These are phyloP conservation scores for Drosophila merina DNA, from an alignment of 2,888 invertebrate genomes.

Conservation along the genomic window DNA sequence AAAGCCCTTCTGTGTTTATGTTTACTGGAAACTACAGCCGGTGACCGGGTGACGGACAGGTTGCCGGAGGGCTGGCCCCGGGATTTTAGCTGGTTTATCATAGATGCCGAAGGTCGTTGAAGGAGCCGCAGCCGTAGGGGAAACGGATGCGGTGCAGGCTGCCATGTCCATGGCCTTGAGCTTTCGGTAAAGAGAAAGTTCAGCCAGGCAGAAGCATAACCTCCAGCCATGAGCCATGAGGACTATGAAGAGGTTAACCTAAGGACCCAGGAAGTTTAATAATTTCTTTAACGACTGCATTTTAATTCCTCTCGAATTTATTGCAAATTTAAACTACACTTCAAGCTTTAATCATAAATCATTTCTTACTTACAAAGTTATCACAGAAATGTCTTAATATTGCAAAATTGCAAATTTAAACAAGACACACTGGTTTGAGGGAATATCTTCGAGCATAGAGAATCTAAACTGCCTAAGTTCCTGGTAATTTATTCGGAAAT, in stretches of 20 bases:
- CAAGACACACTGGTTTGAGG: too few relatives aligned
- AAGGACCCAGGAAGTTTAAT: not conserved
- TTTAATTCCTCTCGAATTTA: not conserved
- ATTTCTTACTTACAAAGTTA: not conserved
- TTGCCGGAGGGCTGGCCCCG: constrained; percentile 9
- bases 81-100: constrained; percentile 16
- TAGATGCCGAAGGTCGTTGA: constrained; percentile 10
- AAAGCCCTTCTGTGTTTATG: constrained; percentile 17
- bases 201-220: not conserved
- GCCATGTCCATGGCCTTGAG: constrained; percentile 1
- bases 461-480: constrained; percentile 4
- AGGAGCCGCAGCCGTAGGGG: not conserved
- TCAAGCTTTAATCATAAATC: not conserved
- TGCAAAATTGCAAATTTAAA: not conserved
- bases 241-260: constrained; percentile 1
- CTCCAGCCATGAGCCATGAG: constrained; percentile 4
- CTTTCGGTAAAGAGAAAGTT: constrained; percentile 5
- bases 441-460: too few relatives aligned
- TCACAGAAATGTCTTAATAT: not conserved
- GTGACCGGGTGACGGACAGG: constrained; percentile 28
- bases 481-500: constrained; percentile 8
- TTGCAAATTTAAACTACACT: not conserved
- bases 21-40: constrained; percentile 19
- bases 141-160: not conserved
- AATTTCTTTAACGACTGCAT: not conserved